phyloP scores from a whole-genome alignment of 1,140 invertebrate species.

The Neuroterus valhalla region DNA sequence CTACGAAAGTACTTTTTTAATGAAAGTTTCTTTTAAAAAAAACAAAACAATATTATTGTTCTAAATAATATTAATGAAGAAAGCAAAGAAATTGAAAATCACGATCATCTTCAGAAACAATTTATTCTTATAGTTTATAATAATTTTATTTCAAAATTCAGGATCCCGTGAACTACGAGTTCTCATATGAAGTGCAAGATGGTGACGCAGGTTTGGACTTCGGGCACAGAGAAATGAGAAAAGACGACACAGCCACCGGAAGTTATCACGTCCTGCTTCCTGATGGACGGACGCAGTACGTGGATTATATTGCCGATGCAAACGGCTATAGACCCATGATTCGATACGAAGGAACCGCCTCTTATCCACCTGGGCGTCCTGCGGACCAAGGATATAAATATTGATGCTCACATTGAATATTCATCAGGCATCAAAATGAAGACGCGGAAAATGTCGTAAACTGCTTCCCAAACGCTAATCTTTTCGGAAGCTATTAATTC shows the following conservation, averaged over 20 bases:
- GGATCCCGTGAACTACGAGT: conserved; percentile 82
- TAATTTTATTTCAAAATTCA: conserved; percentile 55
- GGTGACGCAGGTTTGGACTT: conserved; percentile 77
- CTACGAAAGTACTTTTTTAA: no score
- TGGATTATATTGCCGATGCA: conserved; percentile 80
- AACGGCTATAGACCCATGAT: conserved; percentile 81
- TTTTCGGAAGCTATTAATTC: conserved; percentile 20
- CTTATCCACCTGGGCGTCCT: conserved; percentile 59
- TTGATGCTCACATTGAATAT: conserved; percentile 54
- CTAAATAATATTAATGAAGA: no score
- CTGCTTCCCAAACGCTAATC: conserved; percentile 12
- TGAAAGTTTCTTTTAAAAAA: no score
- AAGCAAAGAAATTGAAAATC: no score
- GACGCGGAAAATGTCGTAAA: conserved; percentile 27
- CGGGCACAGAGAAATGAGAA: conserved; percentile 79
- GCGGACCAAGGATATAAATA: conserved; percentile 75
- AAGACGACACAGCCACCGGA: conserved; percentile 78
- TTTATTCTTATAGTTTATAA: no score
- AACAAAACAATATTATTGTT: no score
- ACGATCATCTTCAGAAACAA: no score
- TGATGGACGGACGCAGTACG: conserved; percentile 80
- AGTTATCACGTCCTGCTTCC: conserved; percentile 81
- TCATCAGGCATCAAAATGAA: conserved; percentile 15
- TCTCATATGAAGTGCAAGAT: conserved; percentile 81
- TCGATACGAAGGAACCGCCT: conserved; percentile 80